phyloP scores from a whole-genome alignment of 2,113 vertebrate species.

The Pleuronectes platessa region DNA sequence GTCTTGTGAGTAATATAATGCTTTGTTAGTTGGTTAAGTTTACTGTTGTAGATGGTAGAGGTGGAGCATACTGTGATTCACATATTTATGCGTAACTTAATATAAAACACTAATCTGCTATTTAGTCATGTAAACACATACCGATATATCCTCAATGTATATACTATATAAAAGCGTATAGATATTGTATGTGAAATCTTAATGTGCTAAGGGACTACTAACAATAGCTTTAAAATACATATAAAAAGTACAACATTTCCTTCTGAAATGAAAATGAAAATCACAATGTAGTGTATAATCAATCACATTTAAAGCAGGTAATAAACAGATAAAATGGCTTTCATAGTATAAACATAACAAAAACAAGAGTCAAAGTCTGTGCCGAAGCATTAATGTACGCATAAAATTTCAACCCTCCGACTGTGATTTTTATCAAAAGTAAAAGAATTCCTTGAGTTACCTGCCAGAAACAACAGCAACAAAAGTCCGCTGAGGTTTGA shows the following conservation, averaged over 20 bases:
- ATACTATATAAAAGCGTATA: no score
- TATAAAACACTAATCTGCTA: no score
- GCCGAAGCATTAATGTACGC: neutral
- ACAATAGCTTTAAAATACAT: neutral
- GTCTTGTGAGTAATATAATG: no score
- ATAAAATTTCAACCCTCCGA: neutral
- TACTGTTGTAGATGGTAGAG: neutral
- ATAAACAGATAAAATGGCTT: neutral
- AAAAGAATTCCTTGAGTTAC: conserved; percentile 24
- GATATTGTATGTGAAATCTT: no score
- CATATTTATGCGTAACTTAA: no score
- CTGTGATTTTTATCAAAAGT: neutral
- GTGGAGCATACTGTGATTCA: neutral
- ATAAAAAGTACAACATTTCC: neutral
- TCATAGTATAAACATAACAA: neutral
- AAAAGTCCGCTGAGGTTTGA: conserved; percentile 14
- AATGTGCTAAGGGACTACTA: no score
- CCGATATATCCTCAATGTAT: no score
- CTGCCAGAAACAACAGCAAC: conserved; percentile 47
- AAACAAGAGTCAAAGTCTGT: neutral
- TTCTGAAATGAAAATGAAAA: neutral
- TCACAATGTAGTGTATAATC: neutral
- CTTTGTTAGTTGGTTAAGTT: no score
- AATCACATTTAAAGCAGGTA: neutral
- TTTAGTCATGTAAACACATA: no score